Conservation (phyloP, 2,113 vertebrate genomes). For the Acinonyx jubatus region DNA sequence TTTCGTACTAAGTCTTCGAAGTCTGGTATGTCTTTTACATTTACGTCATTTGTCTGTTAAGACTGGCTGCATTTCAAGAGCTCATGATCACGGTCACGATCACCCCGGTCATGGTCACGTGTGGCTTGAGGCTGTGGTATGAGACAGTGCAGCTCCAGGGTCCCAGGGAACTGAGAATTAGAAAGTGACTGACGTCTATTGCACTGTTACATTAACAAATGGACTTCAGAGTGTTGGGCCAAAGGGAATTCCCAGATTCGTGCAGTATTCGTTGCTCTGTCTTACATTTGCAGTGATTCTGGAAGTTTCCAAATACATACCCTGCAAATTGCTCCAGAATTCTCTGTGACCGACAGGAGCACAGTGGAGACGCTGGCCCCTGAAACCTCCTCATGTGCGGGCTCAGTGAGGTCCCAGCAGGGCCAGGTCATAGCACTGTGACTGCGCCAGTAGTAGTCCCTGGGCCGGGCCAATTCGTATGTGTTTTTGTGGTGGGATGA, state of each 20-base stretch:
- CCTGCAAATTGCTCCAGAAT: neutral
- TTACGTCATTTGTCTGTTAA: neutral
- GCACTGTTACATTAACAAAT: neutral
- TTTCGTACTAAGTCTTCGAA: neutral
- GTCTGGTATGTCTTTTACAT: neutral
- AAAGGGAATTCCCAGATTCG: neutral
- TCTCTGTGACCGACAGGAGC: neutral
- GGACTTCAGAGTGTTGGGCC: neutral
- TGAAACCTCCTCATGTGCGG: neutral
- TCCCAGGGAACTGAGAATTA: neutral
- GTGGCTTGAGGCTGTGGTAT: neutral
- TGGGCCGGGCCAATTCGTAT: neutral
- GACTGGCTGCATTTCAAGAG: neutral
- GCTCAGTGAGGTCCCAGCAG: neutral
- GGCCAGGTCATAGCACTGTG: neutral
- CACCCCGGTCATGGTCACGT: neutral
- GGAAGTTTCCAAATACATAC: neutral
- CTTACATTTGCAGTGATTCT: neutral
- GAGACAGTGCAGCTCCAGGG: neutral
- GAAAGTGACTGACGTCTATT: neutral
- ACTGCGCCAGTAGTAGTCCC: neutral
- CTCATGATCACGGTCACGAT: neutral
- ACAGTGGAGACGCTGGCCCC: neutral
- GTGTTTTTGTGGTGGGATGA: neutral
- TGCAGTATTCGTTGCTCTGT: neutral